A percentile compares a stretch with the other conserved stretches of the same genome.
These are phyloP conservation scores for Bovichtus variegatus DNA, from an alignment of 2,797 vertebrate species.

Conservation along the genomic window DNA sequence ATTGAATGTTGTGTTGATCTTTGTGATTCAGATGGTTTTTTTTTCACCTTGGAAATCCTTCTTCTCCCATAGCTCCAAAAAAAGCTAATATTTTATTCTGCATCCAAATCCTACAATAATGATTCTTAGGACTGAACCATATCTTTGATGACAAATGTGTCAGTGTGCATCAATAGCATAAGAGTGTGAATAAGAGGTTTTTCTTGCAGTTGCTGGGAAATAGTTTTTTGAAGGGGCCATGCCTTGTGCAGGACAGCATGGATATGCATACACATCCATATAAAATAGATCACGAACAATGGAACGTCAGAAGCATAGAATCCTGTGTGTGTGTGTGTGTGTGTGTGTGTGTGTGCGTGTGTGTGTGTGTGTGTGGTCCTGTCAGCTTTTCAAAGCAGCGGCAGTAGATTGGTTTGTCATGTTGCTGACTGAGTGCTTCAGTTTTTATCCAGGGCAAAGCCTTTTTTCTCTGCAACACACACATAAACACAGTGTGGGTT, in stretches of 20 bases:
- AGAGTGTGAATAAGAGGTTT: constrained; percentile 17
- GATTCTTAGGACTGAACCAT: not conserved
- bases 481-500: constrained; percentile 50
- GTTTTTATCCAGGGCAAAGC: constrained; percentile 73
- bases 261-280: constrained; percentile 16
- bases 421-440: constrained; percentile 79
- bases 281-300: constrained; percentile 47
- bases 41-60: not conserved
- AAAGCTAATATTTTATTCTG: not conserved
- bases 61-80: not conserved
- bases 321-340: constrained; percentile 14
- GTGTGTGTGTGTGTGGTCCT: constrained; percentile 50
- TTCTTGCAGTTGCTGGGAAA: not conserved
- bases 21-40: not conserved
- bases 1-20: constrained; percentile 4
- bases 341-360: constrained; percentile 21
- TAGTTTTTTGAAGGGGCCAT: constrained; percentile 1
- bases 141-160: not conserved
- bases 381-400: constrained; percentile 68
- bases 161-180: not conserved
- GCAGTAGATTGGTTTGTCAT: constrained; percentile 77
- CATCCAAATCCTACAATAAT: not conserved
- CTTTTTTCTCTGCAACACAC: constrained; percentile 49
- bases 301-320: constrained; percentile 31
- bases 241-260: constrained; percentile 15